These are phyloP conservation scores for Daboia siamensis DNA, from an alignment of 2,113 vertebrate species.

Conservation along the genomic window DNA sequence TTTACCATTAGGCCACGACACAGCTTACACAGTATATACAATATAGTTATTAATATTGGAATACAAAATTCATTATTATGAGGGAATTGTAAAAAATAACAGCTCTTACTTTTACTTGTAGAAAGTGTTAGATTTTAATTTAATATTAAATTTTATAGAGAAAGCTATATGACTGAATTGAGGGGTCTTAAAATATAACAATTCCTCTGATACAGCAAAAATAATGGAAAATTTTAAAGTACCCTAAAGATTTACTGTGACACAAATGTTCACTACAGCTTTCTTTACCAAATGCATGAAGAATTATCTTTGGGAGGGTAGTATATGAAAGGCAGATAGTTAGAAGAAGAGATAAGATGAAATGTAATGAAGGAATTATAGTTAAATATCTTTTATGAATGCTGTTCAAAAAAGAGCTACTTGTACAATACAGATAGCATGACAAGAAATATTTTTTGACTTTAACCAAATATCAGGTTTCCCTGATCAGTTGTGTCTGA, in stretches of 20 bases:
- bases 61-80: background rate
- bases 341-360: background rate
- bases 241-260: background rate
- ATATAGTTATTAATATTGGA: conserved; percentile 2
- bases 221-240: background rate
- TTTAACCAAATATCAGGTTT: background rate
- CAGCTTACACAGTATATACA: background rate
- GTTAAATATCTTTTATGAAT: background rate
- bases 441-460: background rate
- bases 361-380: background rate
- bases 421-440: background rate
- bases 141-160: background rate
- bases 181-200: background rate
- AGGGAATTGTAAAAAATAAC: too few relatives aligned
- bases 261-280: background rate
- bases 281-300: background rate
- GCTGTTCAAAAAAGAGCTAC: background rate
- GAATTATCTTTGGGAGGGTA: background rate
- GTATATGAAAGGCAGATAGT: background rate
- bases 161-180: background rate
- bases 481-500: background rate
- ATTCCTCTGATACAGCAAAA: background rate
- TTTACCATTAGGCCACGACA: too few relatives aligned
- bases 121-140: background rate
- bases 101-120: background rate